Percentiles rank a stretch among this genome's conserved stretches.
Evolutionary conservation across 1,140 invertebrate genomes (phyloP).

Genomic region (Camponotus vicinus): DNA sequence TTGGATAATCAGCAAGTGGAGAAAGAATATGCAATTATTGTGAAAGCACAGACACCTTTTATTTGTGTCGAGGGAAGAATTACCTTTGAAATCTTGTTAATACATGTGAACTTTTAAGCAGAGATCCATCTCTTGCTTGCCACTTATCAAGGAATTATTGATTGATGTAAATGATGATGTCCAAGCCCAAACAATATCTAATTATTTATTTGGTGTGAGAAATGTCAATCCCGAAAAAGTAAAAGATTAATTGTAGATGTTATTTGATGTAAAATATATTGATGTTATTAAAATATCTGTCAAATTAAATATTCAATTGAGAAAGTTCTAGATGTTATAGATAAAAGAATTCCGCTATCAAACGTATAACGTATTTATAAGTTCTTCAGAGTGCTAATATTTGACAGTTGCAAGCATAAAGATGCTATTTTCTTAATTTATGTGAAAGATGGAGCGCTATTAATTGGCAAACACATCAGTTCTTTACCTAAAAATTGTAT

Average conservation of each 20-base stretch:
- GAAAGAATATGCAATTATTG: constrained; percentile 98
- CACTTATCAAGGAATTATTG: constrained; percentile 96
- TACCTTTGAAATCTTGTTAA: constrained; percentile 99
- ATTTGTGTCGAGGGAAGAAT: constrained; percentile 88
- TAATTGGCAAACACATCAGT: constrained; percentile 89
- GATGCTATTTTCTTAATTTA: constrained; percentile 94
- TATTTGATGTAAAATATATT: constrained; percentile 94
- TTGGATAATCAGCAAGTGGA: constrained; percentile 96
- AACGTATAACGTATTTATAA: constrained; percentile 84
- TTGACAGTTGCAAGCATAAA: constrained; percentile 96
- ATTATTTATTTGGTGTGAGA: constrained; percentile 96
- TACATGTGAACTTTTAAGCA: constrained; percentile 99
- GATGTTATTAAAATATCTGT: constrained; percentile 93
- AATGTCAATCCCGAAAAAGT: constrained; percentile 94
- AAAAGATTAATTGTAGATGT: constrained; percentile 91
- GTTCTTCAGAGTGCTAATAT: constrained; percentile 93
- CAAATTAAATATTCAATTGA: constrained; percentile 94
- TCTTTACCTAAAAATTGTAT: constrained; percentile 91
- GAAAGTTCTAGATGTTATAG: constrained; percentile 91
- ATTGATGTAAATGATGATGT: constrained; percentile 99
- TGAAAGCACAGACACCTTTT: constrained; percentile 99
- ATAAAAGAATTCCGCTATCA: constrained; percentile 93
- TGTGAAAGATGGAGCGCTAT: constrained; percentile 91
- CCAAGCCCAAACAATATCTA: constrained; percentile 99
- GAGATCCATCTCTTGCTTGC: constrained; percentile 97